Conservation (phyloP, 2,113 vertebrate genomes). For the Cyphomyrus plagiostoma region DNA sequence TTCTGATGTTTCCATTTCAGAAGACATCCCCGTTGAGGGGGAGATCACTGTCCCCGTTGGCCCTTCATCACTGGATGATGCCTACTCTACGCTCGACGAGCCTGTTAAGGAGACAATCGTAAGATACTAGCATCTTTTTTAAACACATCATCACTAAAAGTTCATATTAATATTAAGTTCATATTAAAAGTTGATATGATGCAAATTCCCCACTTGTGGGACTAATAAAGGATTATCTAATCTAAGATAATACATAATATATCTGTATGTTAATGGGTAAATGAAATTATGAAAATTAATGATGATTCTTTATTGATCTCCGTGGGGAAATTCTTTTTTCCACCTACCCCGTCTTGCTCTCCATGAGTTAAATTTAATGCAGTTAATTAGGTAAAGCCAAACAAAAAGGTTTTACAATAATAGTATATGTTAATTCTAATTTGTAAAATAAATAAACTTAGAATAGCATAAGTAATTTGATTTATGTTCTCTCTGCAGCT, state of each 20-base stretch:
- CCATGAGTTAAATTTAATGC: not conserved
- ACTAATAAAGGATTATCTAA: too few relatives aligned
- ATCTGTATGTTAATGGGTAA: not conserved
- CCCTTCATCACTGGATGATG: conserved; percentile 65
- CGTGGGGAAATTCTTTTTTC: not conserved
- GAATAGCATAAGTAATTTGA: conserved; percentile 17
- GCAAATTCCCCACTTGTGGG: too few relatives aligned
- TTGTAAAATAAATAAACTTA: not conserved
- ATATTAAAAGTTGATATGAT: too few relatives aligned
- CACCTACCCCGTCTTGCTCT: not conserved
- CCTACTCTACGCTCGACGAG: conserved; percentile 86
- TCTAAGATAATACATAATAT: not conserved
- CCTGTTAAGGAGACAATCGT: conserved; percentile 87
- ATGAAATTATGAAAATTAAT: not conserved
- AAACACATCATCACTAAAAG: not conserved
- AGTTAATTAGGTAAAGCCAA: not conserved
- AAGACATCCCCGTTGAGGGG: conserved; percentile 85
- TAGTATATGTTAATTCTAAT: not conserved
- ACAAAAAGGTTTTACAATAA: not conserved
- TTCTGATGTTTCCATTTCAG: conserved; percentile 81
- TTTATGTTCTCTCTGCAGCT: conserved; percentile 56
- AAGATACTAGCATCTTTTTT: conserved; percentile 41
- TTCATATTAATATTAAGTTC: not conserved
- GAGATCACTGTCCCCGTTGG: conserved; percentile 80
- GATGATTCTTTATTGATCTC: not conserved